Evolutionary conservation across 2,797 vertebrate genomes (phyloP).

Genomic region (Artibeus lituratus): DNA sequence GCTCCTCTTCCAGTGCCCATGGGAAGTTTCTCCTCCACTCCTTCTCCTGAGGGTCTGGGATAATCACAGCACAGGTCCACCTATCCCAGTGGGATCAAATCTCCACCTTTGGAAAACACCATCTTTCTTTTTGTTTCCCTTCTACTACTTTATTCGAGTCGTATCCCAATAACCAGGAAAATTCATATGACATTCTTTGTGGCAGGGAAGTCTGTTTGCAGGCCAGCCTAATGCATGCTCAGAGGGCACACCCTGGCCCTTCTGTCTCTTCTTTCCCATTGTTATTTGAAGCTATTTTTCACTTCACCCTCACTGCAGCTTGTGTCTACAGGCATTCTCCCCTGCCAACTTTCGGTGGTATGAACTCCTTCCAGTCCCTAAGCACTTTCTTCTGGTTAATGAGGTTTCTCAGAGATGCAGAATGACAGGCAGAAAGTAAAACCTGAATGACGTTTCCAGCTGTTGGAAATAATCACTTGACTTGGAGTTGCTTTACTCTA

Average conservation of each 20-base stretch:
- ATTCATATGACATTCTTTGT: not conserved
- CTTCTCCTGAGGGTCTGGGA: not conserved
- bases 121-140: not conserved
- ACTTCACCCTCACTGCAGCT: not conserved
- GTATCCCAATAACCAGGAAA: not conserved
- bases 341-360: not conserved
- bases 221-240: not conserved
- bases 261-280: not conserved
- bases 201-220: not conserved
- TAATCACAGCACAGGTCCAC: not conserved
- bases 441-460: too few relatives aligned
- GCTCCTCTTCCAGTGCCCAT: not conserved
- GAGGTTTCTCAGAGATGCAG: slow-evolving; percentile 1
- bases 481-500: too few relatives aligned
- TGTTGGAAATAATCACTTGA: too few relatives aligned
- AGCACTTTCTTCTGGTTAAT: not conserved
- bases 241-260: not conserved
- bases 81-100: not conserved
- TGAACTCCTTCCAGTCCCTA: not conserved
- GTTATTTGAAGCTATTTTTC: not conserved
- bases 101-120: not conserved
- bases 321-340: not conserved
- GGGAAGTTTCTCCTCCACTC: not conserved
- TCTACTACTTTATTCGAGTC: not conserved
- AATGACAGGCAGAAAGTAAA: too few relatives aligned